A percentile compares a stretch with the other conserved stretches of the same genome.
Conservation (phyloP, 2,113 vertebrate genomes). For the Gasterosteus aculeatus region DNA sequence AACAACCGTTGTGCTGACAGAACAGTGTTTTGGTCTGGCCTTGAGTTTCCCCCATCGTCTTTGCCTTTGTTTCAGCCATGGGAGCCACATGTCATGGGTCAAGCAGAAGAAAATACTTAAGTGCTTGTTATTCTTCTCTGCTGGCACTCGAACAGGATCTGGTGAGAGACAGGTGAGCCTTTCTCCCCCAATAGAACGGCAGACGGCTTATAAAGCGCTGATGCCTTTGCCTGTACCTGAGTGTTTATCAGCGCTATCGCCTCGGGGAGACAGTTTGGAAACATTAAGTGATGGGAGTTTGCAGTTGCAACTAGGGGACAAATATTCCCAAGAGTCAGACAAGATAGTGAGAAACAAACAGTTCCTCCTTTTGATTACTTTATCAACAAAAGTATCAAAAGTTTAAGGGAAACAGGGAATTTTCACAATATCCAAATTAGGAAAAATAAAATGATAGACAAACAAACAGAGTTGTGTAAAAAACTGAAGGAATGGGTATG, state of each 20-base stretch:
- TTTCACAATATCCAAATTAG: conserved; percentile 2
- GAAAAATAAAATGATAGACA: neutral
- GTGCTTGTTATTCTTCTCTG: conserved; percentile 70
- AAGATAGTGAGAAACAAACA: conserved; percentile 26
- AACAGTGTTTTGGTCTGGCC: conserved; percentile 41
- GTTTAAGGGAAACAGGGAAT: neutral
- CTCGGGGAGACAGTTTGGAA: conserved; percentile 28
- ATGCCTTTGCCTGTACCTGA: conserved; percentile 31
- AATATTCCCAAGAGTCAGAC: conserved; percentile 29
- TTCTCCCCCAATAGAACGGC: conserved; percentile 58
- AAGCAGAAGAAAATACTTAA: conserved; percentile 70
- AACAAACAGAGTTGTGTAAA: neutral
- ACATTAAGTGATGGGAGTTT: conserved; percentile 52
- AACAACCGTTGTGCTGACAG: conserved; percentile 65
- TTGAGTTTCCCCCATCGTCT: conserved; percentile 34
- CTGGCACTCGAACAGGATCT: conserved; percentile 60
- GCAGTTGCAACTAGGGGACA: conserved; percentile 53
- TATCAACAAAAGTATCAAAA: conserved; percentile 26
- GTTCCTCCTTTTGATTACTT: conserved; percentile 43
- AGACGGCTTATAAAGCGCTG: conserved; percentile 47
- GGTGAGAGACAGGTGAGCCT: conserved; percentile 68
- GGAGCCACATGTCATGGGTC: conserved; percentile 66
- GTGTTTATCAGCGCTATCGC: conserved; percentile 43
- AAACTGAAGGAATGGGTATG: neutral
- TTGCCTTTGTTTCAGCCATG: conserved; percentile 27